Conservation (phyloP, 1,140 invertebrate genomes). For the Drosophila pectinifera region DNA sequence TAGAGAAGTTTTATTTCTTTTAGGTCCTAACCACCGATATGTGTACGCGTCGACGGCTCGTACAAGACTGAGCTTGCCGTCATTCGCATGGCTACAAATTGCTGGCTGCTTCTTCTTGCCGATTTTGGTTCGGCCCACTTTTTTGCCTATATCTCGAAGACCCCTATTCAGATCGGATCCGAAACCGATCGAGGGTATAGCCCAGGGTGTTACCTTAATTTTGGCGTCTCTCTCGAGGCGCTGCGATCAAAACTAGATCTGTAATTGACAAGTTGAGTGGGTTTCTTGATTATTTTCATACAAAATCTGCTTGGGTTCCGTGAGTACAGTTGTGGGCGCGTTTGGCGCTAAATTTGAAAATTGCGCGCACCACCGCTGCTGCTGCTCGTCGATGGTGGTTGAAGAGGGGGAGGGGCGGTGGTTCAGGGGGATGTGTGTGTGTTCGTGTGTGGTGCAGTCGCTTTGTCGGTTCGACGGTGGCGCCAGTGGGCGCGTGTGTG, state of each 20-base stretch:
- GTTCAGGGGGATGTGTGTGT: slow-evolving; percentile 22
- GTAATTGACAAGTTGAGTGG: slow-evolving; percentile 75
- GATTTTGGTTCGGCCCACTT: slow-evolving; percentile 31
- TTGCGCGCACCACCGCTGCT: slow-evolving; percentile 55
- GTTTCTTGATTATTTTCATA: slow-evolving; percentile 85
- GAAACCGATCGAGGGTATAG: slow-evolving; percentile 31
- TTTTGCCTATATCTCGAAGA: slow-evolving; percentile 39
- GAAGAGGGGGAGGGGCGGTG: slow-evolving; percentile 4
- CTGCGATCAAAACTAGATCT: slow-evolving; percentile 65
- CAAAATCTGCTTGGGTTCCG: slow-evolving; percentile 83
- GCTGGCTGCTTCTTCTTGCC: slow-evolving; percentile 53
- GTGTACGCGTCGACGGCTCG: slow-evolving; percentile 81
- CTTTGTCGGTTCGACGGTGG: slow-evolving; percentile 36
- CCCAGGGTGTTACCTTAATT: slow-evolving; percentile 40
- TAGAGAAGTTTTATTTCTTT: slow-evolving; percentile 29
- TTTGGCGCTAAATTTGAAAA: slow-evolving; percentile 85
- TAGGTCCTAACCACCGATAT: slow-evolving; percentile 80
- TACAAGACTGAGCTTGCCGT: slow-evolving; percentile 79
- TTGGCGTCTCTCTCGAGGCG: slow-evolving; percentile 22
- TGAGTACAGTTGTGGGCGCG: slow-evolving; percentile 76
- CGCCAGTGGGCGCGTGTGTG: slow-evolving; percentile 40
- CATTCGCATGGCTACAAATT: slow-evolving; percentile 60
- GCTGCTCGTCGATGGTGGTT: slow-evolving; percentile 16
- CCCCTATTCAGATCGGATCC: slow-evolving; percentile 52
- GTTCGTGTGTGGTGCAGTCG: slow-evolving; percentile 39